Evolutionary conservation across 2,113 vertebrate species (phyloP).

Genomic region (Pygoscelis adeliae): DNA sequence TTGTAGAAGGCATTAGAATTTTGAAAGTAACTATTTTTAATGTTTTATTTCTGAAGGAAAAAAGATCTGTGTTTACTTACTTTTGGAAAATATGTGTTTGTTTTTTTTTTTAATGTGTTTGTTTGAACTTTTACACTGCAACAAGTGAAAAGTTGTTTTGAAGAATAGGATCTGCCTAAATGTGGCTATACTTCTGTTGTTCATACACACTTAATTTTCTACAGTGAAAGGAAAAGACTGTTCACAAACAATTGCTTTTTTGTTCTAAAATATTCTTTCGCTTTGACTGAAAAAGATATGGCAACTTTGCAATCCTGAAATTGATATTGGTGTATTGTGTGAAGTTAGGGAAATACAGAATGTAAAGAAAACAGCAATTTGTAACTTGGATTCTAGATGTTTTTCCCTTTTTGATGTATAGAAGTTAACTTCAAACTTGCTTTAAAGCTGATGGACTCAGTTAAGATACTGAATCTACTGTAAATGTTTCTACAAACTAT

Average conservation of each 20-base stretch:
- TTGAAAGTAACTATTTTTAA: neutral
- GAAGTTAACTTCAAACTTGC: neutral
- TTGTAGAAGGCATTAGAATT: neutral
- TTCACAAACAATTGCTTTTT: neutral
- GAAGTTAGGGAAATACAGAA: neutral
- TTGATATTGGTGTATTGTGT: neutral
- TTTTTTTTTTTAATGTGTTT: neutral
- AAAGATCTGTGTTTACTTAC: neutral
- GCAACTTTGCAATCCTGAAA: neutral
- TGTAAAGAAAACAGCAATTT: neutral
- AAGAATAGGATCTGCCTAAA: neutral
- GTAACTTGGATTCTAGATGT: neutral
- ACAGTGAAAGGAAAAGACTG: neutral
- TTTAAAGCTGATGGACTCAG: neutral
- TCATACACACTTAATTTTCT: neutral
- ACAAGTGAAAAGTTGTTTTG: neutral
- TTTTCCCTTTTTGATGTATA: neutral
- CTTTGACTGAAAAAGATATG: neutral
- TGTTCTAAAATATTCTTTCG: neutral
- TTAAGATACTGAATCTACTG: neutral
- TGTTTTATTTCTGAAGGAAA: neutral
- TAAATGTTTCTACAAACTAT: neutral
- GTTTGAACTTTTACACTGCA: neutral
- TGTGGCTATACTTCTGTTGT: neutral
- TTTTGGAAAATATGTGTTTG: neutral